Base-by-base conservation (phyloP, 2,888 invertebrate genomes). In the Priocnemis perturbator region DNA sequence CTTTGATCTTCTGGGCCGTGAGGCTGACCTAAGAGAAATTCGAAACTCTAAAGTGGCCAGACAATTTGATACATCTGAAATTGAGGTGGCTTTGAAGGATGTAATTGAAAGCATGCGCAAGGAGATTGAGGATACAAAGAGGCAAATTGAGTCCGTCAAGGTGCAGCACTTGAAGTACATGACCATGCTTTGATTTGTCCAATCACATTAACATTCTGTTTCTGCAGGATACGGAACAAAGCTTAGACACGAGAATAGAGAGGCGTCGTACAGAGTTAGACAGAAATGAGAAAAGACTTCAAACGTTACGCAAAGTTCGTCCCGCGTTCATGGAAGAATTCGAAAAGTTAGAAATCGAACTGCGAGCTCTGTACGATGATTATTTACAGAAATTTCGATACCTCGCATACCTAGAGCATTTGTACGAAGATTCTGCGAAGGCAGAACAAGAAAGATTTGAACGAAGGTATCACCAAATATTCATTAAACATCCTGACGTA, bases 281-380 rank as follows among this genome's bases (percentile, higher is more conserved):
- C 81, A 91, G 99, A 62, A 97, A 97, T 76, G 96, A 97, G 88
- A 98, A 98, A 89, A 91, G 99, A 45, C 91, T 99, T 57, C 95
- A 96, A 83, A 97, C 98, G 0, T 91, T 99, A 79, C 96, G 97
- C 90, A 98, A 97, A 92, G 98, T 98, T 74, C 94, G 97, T 60
- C 99, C 99, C 0, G 98, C 98, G 0, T 99, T 98, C 88, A 94
- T 98, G 92, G 97, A 98, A 82, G 99, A 99, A 89, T 96, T 97
- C 89, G 96, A 97, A 69, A 93, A 94, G 58, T 91, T 97, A 62
- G 98, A 99, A 89, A 90, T 91, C 52, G 97, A 98, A 86, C 89
- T 99, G 19, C 94, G 95, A 83, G 91, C 92, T 73, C 91, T 98
- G 20, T 98, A 98, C 90, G 94, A 95, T 48, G 93, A 95, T 82